Percentiles rank a stretch among this genome's conserved stretches.
These are phyloP conservation scores for Mirounga angustirostris DNA, from an alignment of 2,113 vertebrate species.

Conservation along the genomic window DNA sequence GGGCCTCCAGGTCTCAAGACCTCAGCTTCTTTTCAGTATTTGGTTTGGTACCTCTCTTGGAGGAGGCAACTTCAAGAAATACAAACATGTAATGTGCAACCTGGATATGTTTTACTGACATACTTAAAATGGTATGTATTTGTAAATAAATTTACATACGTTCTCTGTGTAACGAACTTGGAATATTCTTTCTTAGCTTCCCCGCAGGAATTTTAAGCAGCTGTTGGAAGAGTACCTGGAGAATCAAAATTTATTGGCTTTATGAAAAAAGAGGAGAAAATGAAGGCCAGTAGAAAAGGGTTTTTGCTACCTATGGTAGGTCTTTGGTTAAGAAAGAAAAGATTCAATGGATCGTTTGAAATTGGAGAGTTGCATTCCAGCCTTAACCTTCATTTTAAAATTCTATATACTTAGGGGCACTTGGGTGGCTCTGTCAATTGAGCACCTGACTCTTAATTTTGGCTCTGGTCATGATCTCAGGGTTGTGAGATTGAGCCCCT, in stretches of 20 bases:
- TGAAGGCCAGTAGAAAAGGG: not conserved
- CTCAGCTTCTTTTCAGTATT: not conserved
- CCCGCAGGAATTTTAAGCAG: not conserved
- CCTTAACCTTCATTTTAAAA: not conserved
- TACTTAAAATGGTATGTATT: not conserved
- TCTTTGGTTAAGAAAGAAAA: not conserved
- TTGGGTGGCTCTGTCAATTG: not conserved
- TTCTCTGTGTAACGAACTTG: not conserved
- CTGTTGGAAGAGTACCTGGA: not conserved
- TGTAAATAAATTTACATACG: not conserved
- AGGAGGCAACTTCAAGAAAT: not conserved
- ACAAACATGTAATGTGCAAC: not conserved
- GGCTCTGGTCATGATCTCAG: not conserved
- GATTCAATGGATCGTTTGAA: not conserved
- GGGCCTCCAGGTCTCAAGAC: conserved; percentile 26
- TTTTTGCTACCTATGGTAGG: not conserved
- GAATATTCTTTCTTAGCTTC: conserved; percentile 34
- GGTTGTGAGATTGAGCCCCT: not conserved
- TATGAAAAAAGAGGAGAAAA: not conserved
- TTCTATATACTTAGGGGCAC: not conserved
- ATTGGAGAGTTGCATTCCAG: not conserved
- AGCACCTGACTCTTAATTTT: not conserved
- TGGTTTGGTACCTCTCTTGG: not conserved
- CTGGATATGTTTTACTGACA: not conserved
- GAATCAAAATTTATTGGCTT: conserved; percentile 1